phyloP scores from a whole-genome alignment of 2,797 vertebrate genomes.

The Moxostoma hubbsi region DNA sequence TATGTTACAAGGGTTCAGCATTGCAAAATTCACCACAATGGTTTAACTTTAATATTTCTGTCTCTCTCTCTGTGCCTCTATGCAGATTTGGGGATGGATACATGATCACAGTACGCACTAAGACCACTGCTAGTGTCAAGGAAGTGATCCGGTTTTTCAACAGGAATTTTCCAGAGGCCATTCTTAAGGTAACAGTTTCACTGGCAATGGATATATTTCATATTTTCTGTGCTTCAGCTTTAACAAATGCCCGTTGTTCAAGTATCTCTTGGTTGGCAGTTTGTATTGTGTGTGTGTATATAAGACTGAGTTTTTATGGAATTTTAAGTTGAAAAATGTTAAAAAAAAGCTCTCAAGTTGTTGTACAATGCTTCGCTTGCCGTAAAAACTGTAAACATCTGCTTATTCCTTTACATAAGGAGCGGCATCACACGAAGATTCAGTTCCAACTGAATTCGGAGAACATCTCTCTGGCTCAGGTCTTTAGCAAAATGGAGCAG shows the following conservation, averaged over 20 bases:
- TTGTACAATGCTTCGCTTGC: conserved; percentile 17
- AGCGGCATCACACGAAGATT: conserved; percentile 94
- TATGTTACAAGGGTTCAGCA: neutral
- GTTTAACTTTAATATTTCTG: neutral
- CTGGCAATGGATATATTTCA: too few species aligned
- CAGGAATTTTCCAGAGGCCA: conserved; percentile 92
- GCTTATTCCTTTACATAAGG: conserved; percentile 73
- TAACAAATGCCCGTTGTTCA: neutral
- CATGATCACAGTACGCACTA: conserved; percentile 96
- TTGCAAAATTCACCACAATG: neutral
- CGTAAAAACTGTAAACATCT: conserved; percentile 2
- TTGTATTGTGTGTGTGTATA: conserved; percentile 10
- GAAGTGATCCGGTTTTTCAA: conserved; percentile 95
- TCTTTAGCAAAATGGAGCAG: conserved; percentile 98
- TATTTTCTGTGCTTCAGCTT: neutral
- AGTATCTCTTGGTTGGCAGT: neutral
- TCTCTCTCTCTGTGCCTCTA: neutral
- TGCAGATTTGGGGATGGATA: conserved; percentile 94
- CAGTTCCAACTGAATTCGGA: conserved; percentile 95
- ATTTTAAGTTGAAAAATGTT: neutral
- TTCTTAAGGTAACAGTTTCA: conserved; percentile 79
- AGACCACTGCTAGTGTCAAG: conserved; percentile 87
- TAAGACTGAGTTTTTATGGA: neutral
- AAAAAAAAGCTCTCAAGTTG: neutral
- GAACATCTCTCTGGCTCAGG: conserved; percentile 89